Percentiles rank a stretch among this genome's conserved stretches.
These are phyloP conservation scores for Melanostigma gelatinosum DNA, from an alignment of 2,113 vertebrate genomes.

Conservation along the genomic window DNA sequence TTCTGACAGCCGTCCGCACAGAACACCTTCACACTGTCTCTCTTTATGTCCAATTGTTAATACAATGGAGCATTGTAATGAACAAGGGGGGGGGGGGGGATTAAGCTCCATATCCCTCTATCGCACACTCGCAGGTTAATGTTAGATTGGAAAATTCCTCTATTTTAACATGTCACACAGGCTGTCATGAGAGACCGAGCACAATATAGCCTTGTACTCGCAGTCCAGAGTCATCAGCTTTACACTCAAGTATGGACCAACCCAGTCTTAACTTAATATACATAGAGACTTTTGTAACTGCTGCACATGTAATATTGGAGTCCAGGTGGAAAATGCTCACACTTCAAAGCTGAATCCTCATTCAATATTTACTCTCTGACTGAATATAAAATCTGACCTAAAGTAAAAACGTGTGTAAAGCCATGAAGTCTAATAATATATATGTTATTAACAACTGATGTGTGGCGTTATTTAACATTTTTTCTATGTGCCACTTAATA, in stretches of 20 bases:
- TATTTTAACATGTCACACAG: slow-evolving; percentile 14
- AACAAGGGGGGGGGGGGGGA: slow-evolving; percentile 34
- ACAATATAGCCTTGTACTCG: slow-evolving; percentile 18
- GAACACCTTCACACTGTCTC: slow-evolving; percentile 72
- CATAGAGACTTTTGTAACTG: background rate
- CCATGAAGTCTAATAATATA: background rate
- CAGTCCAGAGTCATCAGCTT: background rate
- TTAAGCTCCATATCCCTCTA: slow-evolving; percentile 30
- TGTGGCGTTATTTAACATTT: background rate
- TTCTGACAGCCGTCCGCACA: slow-evolving; percentile 67
- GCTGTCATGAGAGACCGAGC: slow-evolving; percentile 16
- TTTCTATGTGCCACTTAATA: slow-evolving; percentile 17
- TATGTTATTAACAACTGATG: background rate
- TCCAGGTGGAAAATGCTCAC: background rate
- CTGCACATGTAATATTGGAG: background rate
- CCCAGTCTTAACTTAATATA: background rate
- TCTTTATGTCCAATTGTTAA: slow-evolving; percentile 60
- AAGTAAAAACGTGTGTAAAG: background rate
- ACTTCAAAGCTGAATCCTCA: slow-evolving; percentile 5
- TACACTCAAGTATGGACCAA: background rate
- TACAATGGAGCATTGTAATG: slow-evolving; percentile 71
- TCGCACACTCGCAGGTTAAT: slow-evolving; percentile 28
- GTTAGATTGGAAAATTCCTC: slow-evolving; percentile 45
- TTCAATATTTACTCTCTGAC: background rate
- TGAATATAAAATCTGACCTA: background rate